Percentiles rank a stretch among this genome's conserved stretches.
Evolutionary conservation across 1,140 invertebrate genomes (phyloP).

Genomic region (Solenopsis invicta): DNA sequence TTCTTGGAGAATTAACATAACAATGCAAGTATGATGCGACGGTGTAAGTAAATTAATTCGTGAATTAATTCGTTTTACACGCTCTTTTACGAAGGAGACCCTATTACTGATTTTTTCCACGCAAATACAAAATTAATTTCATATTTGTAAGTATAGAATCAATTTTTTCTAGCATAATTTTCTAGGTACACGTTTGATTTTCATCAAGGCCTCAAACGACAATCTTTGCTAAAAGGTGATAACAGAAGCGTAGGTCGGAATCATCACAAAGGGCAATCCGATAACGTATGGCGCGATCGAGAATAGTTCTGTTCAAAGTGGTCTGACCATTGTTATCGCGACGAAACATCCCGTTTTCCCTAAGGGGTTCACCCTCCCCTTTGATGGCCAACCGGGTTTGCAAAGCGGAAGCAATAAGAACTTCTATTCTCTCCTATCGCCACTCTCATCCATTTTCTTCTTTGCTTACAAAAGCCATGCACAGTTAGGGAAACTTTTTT

Average conservation of each 20-base stretch:
- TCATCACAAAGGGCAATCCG: slow-evolving; percentile 54
- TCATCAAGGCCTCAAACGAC: neutral
- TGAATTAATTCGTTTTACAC: slow-evolving; percentile 16
- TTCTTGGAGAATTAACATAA: slow-evolving; percentile 33
- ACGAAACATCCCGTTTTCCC: slow-evolving; percentile 69
- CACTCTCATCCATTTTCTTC: slow-evolving; percentile 52
- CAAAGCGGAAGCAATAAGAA: slow-evolving; percentile 62
- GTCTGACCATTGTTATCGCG: slow-evolving; percentile 64
- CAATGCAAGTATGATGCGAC: slow-evolving; percentile 25
- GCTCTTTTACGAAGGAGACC: too few relatives aligned
- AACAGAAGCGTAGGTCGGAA: slow-evolving; percentile 44
- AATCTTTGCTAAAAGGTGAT: slow-evolving; percentile 48
- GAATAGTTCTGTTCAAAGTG: slow-evolving; percentile 63
- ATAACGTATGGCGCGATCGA: slow-evolving; percentile 60
- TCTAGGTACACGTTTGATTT: slow-evolving; percentile 21
- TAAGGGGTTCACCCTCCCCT: slow-evolving; percentile 16
- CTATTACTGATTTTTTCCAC: neutral
- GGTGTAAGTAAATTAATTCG: slow-evolving; percentile 13
- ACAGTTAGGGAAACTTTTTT: slow-evolving; percentile 47
- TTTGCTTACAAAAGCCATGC: slow-evolving; percentile 19
- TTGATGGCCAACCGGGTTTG: slow-evolving; percentile 57
- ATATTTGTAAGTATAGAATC: neutral
- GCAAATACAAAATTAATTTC: neutral
- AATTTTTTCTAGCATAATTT: neutral
- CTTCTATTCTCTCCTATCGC: slow-evolving; percentile 54